These are phyloP conservation scores for Eurytoma adleriae DNA, from an alignment of 2,888 invertebrate genomes.

Conservation along the genomic window DNA sequence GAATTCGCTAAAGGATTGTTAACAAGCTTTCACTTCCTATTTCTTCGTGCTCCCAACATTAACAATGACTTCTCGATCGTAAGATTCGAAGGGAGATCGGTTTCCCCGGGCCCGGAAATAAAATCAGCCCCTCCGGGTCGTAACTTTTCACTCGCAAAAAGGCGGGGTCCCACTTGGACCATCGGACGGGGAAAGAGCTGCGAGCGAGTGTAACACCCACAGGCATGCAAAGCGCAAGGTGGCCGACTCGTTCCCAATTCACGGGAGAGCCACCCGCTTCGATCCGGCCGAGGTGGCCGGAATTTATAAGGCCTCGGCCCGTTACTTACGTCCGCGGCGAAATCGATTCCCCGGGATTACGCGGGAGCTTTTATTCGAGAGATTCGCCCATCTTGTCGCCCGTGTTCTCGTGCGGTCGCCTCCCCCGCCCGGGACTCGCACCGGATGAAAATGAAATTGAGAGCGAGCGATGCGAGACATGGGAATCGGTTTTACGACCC, in stretches of 20 bases:
- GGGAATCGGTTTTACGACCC: no score
- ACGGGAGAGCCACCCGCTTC: constrained; percentile 6
- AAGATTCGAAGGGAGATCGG: background rate
- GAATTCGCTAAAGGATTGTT: no score
- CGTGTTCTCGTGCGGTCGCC: background rate
- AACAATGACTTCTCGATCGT: no score
- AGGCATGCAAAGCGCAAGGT: background rate
- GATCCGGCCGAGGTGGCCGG: background rate
- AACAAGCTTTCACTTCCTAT: no score
- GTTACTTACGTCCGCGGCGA: constrained; percentile 39
- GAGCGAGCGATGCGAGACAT: background rate
- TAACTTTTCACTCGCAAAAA: background rate
- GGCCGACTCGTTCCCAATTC: background rate
- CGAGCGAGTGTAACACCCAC: background rate
- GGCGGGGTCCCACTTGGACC: background rate
- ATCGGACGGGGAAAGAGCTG: no score
- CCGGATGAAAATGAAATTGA: constrained; percentile 10
- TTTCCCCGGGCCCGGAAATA: background rate
- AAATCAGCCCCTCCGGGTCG: background rate
- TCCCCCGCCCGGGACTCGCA: background rate
- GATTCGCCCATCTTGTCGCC: constrained; percentile 23
- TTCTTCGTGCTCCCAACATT: no score
- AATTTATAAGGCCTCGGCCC: constrained; percentile 28
- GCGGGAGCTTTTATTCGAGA: constrained; percentile 1
- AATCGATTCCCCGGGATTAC: constrained; percentile 44